A percentile compares a stretch with the other conserved stretches of the same genome.
Conservation (phyloP, 2,113 vertebrate genomes). For the Gopherus evgoodei region DNA sequence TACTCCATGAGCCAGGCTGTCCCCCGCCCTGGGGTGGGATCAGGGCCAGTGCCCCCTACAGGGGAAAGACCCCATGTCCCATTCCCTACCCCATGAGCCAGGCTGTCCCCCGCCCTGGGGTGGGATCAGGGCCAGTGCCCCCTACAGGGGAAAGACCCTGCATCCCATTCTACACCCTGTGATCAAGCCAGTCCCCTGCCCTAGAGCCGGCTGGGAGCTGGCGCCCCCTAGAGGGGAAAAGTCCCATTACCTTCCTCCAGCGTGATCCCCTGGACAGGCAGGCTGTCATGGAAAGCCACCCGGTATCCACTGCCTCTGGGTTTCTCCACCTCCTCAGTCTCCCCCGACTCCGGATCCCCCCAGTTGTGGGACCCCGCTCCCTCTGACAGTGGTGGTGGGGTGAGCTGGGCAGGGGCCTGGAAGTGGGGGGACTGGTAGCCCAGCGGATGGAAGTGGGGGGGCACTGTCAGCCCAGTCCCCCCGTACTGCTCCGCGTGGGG, state of each 20-base stretch:
- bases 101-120: background rate
- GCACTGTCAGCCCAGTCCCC: conserved; percentile 26
- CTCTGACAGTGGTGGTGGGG: background rate
- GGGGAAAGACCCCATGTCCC: no score
- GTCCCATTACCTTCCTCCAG: conserved; percentile 77
- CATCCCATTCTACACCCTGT: background rate
- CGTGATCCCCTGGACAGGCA: conserved; percentile 79
- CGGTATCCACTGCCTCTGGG: conserved; percentile 58
- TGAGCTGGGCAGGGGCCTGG: conserved; percentile 44
- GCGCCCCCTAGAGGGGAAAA: background rate
- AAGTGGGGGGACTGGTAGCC: conserved; percentile 56
- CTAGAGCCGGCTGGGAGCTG: background rate
- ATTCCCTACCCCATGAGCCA: background rate
- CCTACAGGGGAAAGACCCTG: background rate
- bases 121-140: background rate
- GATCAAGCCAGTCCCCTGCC: background rate
- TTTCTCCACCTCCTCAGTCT: conserved; percentile 71
- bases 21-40: no score
- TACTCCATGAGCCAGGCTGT: background rate
- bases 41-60: background rate
- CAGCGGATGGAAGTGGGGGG: conserved; percentile 42
- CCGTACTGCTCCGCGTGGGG: conserved; percentile 46
- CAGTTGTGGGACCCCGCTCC: conserved; percentile 1
- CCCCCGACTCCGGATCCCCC: conserved; percentile 56
- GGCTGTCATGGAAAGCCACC: conserved; percentile 70